Conservation (phyloP, 2,888 invertebrate species). For the Drosophila crucigera region DNA sequence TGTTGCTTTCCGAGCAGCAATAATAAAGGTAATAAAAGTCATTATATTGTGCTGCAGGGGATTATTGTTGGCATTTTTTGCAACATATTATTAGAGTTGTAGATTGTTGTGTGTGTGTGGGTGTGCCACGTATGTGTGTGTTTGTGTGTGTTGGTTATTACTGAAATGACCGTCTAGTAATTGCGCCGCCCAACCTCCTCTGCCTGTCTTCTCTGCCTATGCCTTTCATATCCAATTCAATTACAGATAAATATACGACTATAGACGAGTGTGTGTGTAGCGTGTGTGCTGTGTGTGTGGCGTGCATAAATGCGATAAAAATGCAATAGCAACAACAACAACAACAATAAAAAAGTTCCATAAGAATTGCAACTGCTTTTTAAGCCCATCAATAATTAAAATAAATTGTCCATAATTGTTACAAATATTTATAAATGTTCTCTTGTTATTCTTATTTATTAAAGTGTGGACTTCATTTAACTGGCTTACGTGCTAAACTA, state of each 20-base stretch:
- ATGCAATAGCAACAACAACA: slow-evolving; percentile 32
- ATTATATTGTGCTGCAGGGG: slow-evolving; percentile 79
- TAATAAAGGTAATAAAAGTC: slow-evolving; percentile 81
- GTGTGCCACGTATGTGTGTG: slow-evolving; percentile 11
- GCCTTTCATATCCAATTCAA: slow-evolving; percentile 59
- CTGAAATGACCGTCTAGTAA: slow-evolving; percentile 10
- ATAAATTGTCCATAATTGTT: slow-evolving; percentile 69
- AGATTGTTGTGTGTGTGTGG: slow-evolving; percentile 13
- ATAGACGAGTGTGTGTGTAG: slow-evolving; percentile 9
- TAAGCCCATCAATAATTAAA: slow-evolving; percentile 59
- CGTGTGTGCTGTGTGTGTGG: slow-evolving; percentile 9
- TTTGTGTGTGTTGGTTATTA: slow-evolving; percentile 12
- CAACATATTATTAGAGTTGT: slow-evolving; percentile 65
- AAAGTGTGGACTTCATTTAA: slow-evolving; percentile 21
- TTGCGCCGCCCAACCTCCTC: background rate
- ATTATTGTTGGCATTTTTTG: slow-evolving; percentile 69
- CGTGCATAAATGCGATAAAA: slow-evolving; percentile 12
- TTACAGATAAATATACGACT: slow-evolving; percentile 59
- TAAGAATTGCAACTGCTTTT: slow-evolving; percentile 20
- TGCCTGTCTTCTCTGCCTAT: slow-evolving; percentile 4
- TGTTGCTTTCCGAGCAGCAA: slow-evolving; percentile 51
- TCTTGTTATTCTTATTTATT: slow-evolving; percentile 4
- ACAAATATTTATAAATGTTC: slow-evolving; percentile 42
- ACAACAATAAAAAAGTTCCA: slow-evolving; percentile 7
- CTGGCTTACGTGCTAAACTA: slow-evolving; percentile 33